Conservation (phyloP, 2,888 invertebrate species). For the Phrixothrix hirtus region DNA sequence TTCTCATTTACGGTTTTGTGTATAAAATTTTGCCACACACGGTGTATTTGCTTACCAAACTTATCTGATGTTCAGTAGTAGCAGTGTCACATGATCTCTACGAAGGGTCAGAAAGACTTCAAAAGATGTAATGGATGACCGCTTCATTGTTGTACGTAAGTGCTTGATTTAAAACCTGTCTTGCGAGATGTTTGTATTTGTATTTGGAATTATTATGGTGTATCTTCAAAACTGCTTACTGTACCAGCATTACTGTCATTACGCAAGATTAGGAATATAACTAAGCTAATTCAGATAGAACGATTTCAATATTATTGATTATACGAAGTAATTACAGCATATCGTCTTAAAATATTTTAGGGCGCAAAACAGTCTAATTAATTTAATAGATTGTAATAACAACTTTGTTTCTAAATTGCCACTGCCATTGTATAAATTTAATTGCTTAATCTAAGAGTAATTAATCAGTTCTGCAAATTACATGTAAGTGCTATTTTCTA, state of each 20-base stretch:
- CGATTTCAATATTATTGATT: no score
- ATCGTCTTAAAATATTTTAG: no score
- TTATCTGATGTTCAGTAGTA: slow-evolving; percentile 37
- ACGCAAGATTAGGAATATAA: no score
- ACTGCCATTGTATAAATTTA: no score
- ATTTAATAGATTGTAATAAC: no score
- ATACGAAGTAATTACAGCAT: no score
- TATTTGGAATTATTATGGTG: slow-evolving; percentile 8
- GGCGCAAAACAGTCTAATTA: no score
- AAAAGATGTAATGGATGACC: slow-evolving; percentile 22
- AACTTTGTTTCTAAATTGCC: no score
- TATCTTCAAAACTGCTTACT: background rate
- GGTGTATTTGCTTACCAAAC: slow-evolving; percentile 36
- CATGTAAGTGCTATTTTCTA: no score
- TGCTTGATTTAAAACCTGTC: slow-evolving; percentile 14
- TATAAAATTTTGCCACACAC: slow-evolving; percentile 41
- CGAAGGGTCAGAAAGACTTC: slow-evolving; percentile 35
- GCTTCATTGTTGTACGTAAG: slow-evolving; percentile 19
- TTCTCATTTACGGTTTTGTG: slow-evolving; percentile 9
- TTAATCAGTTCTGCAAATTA: no score
- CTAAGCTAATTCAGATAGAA: no score
- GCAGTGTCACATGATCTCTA: slow-evolving; percentile 39
- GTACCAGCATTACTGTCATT: background rate
- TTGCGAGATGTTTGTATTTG: slow-evolving; percentile 20
- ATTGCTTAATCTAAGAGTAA: no score